Evolutionary conservation across 2,113 vertebrate genomes (phyloP).

Genomic region (Myrmophylax atrothorax): DNA sequence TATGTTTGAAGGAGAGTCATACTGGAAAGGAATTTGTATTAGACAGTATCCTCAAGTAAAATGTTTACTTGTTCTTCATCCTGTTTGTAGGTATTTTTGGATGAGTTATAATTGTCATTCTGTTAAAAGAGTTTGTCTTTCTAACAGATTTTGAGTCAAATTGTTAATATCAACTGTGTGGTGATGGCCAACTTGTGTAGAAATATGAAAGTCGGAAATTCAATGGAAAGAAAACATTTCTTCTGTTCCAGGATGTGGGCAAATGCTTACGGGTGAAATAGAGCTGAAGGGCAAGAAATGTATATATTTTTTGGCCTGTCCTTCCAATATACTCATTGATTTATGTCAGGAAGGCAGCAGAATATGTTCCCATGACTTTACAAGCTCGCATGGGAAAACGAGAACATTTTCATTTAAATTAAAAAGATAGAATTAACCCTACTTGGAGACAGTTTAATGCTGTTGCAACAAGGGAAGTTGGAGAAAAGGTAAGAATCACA

Average conservation of each 20-base stretch:
- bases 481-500: background rate
- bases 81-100: background rate
- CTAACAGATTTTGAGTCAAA: background rate
- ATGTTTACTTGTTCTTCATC: background rate
- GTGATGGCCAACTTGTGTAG: background rate
- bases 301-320: constrained; percentile 33
- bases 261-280: constrained; percentile 19
- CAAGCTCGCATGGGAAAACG: background rate
- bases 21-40: background rate
- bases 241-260: constrained; percentile 48
- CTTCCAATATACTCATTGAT: constrained; percentile 32
- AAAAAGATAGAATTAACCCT: constrained; percentile 27
- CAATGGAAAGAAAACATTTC: constrained; percentile 41
- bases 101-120: background rate
- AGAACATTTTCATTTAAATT: constrained; percentile 31
- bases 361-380: constrained; percentile 55
- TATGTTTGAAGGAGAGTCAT: background rate
- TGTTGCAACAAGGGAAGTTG: background rate
- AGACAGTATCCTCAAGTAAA: background rate
- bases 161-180: constrained; percentile 22
- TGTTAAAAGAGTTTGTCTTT: background rate
- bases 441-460: background rate
- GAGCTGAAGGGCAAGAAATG: constrained; percentile 50
- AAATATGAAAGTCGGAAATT: constrained; percentile 36
- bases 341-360: constrained; percentile 51